Conservation (phyloP, 1,140 invertebrate genomes). For the Chymomyza costata region DNA sequence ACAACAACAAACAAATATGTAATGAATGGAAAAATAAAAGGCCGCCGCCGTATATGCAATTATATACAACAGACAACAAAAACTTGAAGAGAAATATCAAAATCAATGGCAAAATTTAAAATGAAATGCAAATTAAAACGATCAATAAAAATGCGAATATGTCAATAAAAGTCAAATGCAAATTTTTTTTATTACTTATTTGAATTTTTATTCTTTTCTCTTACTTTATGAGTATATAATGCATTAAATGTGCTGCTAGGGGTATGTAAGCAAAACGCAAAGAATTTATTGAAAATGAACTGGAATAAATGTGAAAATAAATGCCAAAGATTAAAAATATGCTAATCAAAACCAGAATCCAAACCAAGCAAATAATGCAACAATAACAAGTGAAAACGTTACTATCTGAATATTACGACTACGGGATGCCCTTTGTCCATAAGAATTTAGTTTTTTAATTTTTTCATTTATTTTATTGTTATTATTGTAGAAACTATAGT, state of each 20-base stretch:
- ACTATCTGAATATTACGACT: too few relatives aligned
- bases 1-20: conserved; percentile 16
- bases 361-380: too few relatives aligned
- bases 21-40: conserved; percentile 39
- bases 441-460: too few relatives aligned
- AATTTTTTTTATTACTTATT: conserved; percentile 35
- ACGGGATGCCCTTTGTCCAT: too few relatives aligned
- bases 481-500: too few relatives aligned
- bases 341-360: too few relatives aligned
- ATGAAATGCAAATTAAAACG: conserved; percentile 70
- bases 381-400: too few relatives aligned
- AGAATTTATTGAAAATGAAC: conserved; percentile 22
- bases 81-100: conserved; percentile 10
- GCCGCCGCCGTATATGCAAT: conserved; percentile 50
- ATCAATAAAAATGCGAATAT: conserved; percentile 72
- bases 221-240: too few relatives aligned
- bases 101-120: conserved; percentile 42
- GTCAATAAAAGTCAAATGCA: conserved; percentile 72
- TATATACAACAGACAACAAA: conserved; percentile 37
- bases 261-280: conserved; percentile 33
- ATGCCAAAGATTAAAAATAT: too few relatives aligned
- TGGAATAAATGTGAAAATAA: conserved; percentile 35
- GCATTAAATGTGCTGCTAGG: too few relatives aligned
- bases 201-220: too few relatives aligned
- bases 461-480: too few relatives aligned